phyloP scores from a whole-genome alignment of 2,888 invertebrate genomes.

The Helicoverpa assulta region DNA sequence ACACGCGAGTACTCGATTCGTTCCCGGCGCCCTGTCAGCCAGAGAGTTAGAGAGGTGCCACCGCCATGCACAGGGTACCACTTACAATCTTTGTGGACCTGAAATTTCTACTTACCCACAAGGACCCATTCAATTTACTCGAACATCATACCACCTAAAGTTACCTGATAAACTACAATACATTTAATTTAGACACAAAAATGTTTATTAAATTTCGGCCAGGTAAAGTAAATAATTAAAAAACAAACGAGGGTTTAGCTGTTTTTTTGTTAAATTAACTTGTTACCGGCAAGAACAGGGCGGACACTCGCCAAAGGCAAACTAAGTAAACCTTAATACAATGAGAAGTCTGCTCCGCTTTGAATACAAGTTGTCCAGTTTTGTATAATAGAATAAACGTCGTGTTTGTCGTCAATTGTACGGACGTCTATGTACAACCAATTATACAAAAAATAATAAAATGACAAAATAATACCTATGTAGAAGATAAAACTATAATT shows the following conservation, averaged over 20 bases:
- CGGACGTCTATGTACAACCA: too few species aligned
- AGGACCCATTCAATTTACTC: not conserved
- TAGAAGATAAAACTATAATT: too few species aligned
- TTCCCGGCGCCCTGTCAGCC: constrained; percentile 19
- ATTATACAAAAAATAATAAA: too few species aligned
- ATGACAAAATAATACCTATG: too few species aligned
- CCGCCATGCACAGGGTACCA: constrained; percentile 26
- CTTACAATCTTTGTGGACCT: constrained; percentile 32
- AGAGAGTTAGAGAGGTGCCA: constrained; percentile 32
- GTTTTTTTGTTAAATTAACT: constrained; percentile 14
- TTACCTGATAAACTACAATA: not conserved
- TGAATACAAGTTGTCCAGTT: not conserved
- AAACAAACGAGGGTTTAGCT: not conserved
- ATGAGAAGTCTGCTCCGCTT: constrained; percentile 10
- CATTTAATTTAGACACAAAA: not conserved
- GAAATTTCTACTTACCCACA: constrained; percentile 16
- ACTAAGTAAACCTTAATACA: constrained; percentile 5
- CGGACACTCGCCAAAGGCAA: not conserved
- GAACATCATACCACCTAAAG: not conserved
- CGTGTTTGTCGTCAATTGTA: too few species aligned
- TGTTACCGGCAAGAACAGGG: not conserved
- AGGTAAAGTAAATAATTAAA: not conserved
- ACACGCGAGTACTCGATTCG: constrained; percentile 13
- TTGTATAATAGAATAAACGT: not conserved
- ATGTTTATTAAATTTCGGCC: not conserved